Conservation (phyloP, 2,888 invertebrate species). For the Drosophila tripunctata region DNA sequence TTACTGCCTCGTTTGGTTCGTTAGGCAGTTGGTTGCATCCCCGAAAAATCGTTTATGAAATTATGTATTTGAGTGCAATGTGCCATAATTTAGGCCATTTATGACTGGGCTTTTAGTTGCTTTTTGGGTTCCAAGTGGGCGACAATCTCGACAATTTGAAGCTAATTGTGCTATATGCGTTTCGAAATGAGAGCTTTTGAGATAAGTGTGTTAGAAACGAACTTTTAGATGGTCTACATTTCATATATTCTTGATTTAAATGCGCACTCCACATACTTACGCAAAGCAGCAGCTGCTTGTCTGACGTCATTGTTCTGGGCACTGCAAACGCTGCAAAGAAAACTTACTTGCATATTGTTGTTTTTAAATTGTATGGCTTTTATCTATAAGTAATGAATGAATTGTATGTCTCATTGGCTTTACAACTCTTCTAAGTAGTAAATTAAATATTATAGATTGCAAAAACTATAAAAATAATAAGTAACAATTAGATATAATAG, state of each 20-base stretch:
- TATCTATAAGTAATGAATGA: too few species aligned
- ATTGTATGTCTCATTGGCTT: too few species aligned
- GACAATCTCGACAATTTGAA: constrained; percentile 19
- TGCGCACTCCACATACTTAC: too few species aligned
- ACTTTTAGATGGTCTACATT: constrained; percentile 1
- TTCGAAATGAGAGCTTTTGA: background rate
- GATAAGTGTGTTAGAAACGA: constrained; percentile 17
- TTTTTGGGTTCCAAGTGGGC: constrained; percentile 36
- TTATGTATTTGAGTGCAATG: constrained; percentile 62
- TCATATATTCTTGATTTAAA: background rate
- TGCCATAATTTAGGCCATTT: constrained; percentile 74
- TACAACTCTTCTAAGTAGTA: too few species aligned
- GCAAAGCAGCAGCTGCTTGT: too few species aligned
- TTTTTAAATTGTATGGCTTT: too few species aligned
- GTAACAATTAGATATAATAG: too few species aligned
- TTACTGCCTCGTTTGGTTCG: constrained; percentile 17
- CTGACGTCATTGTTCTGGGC: too few species aligned
- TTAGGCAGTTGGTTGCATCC: constrained; percentile 41
- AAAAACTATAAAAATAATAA: too few species aligned
- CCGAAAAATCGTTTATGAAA: constrained; percentile 65
- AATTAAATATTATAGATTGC: too few species aligned
- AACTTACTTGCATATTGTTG: too few species aligned
- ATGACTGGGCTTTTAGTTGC: constrained; percentile 38
- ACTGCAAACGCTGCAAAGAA: too few species aligned
- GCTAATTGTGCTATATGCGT: constrained; percentile 50